Evolutionary conservation across 2,888 invertebrate genomes (phyloP).

Genomic region (Lasiommata megera): DNA sequence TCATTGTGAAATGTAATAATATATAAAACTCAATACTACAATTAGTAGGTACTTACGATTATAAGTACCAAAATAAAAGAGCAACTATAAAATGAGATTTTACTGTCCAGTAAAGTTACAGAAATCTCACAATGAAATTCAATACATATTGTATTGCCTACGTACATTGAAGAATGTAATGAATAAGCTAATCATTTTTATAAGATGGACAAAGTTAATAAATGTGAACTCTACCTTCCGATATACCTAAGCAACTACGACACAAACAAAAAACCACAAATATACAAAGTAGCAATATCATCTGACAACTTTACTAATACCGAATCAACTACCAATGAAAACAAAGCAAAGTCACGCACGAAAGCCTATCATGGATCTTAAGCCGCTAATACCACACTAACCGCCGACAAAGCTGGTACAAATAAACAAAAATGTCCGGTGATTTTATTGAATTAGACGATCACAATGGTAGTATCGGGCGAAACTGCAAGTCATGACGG

Average conservation of each 20-base stretch:
- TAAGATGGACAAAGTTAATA: too few relatives aligned
- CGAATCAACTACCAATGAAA: slow-evolving; percentile 35
- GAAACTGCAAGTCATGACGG: slow-evolving; percentile 64
- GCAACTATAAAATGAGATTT: too few relatives aligned
- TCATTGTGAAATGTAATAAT: too few relatives aligned
- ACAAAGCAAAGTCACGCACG: slow-evolving; percentile 40
- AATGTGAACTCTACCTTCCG: too few relatives aligned
- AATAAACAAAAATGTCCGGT: slow-evolving; percentile 77
- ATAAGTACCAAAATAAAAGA: too few relatives aligned
- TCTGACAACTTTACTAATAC: slow-evolving; percentile 26
- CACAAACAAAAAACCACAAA: slow-evolving; percentile 29
- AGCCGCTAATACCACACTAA: slow-evolving; percentile 65
- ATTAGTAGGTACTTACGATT: too few relatives aligned
- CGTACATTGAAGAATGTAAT: too few relatives aligned
- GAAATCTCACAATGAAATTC: too few relatives aligned
- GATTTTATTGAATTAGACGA: slow-evolving; percentile 80
- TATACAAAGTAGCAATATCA: slow-evolving; percentile 3
- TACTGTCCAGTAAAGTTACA: too few relatives aligned
- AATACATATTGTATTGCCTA: too few relatives aligned
- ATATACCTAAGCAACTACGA: neutral
- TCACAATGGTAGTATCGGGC: slow-evolving; percentile 66
- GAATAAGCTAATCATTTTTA: too few relatives aligned
- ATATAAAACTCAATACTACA: too few relatives aligned
- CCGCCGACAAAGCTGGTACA: slow-evolving; percentile 67
- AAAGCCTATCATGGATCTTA: slow-evolving; percentile 57